Base-by-base conservation (phyloP, 2,888 invertebrate species). In the Thyatira batis region DNA sequence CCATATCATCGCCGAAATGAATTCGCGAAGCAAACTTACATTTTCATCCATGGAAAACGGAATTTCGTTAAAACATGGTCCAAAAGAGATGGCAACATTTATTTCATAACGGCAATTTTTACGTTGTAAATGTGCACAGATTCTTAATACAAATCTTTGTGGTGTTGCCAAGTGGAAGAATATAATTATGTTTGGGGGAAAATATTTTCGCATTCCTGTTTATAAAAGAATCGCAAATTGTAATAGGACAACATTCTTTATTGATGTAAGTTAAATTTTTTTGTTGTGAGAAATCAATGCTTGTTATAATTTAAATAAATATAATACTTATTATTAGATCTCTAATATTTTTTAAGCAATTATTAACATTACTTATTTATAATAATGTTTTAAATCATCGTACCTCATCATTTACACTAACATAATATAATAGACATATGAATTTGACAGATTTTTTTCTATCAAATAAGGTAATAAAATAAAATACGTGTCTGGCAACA, bases 401-500 rank as follows among this genome's bases (percentile, higher is more conserved):
- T n/a, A n/a, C n/a, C n/a, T n/a, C n/a, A n/a, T n/a, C n/a, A n/a
- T n/a, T n/a, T n/a, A n/a, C n/a, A n/a, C n/a, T n/a, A n/a, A n/a
- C n/a, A n/a, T n/a, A n/a, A n/a, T n/a, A n/a, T n/a, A n/a, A n/a
- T n/a, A n/a, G n/a, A n/a, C n/a, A n/a, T n/a, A n/a, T n/a, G n/a
- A n/a, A n/a, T n/a, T n/a, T n/a, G n/a, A n/a, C n/a, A n/a, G n/a
- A n/a, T n/a, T 30, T 30, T 33, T 23, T 23, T 23, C 23, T 4
- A 23, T 23, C 13, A 39, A 39, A 39, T 17, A 17, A 8, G 17
- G 39, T 17, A 17, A 6, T 39, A 39, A 39, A 39, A 39, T 25
- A 58, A 63, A 67, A 67, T 63, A 54, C 57, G 56, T 61, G 58
- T 52, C 53, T 54, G 60, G 59, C 55, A 54, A 55, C 60, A 60